Conservation (phyloP, 1,140 invertebrate genomes). For the Cydia splendana region DNA sequence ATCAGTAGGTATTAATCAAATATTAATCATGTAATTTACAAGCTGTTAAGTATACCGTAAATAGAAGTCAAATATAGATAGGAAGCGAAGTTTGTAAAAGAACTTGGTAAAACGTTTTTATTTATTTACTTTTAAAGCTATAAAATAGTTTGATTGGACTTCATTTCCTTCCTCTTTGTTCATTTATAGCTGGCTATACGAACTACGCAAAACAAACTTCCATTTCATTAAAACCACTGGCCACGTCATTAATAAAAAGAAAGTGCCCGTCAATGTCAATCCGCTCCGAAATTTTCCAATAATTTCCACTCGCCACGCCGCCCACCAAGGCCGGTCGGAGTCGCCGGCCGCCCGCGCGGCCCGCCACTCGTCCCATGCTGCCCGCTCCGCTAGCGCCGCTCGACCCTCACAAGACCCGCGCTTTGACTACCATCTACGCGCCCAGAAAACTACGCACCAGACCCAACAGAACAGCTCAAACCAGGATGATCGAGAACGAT, state of each 20-base stretch:
- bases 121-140: too few relatives aligned
- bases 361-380: conserved; percentile 62
- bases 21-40: too few relatives aligned
- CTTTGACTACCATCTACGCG: conserved; percentile 73
- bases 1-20: too few relatives aligned
- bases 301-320: conserved; percentile 40
- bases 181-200: too few relatives aligned
- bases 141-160: too few relatives aligned
- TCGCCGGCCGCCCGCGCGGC: conserved; percentile 53
- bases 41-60: too few relatives aligned
- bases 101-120: too few relatives aligned
- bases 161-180: too few relatives aligned
- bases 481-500: conserved; percentile 72
- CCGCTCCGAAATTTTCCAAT: conserved; percentile 14
- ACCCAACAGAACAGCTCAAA: conserved; percentile 65
- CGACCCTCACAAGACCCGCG: conserved; percentile 68
- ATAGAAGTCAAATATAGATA: too few relatives aligned
- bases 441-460: conserved; percentile 61
- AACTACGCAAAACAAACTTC: not conserved
- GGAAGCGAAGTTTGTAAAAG: too few relatives aligned
- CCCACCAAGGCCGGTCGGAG: conserved; percentile 65
- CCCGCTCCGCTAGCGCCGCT: conserved; percentile 64
- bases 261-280: conserved; percentile 22
- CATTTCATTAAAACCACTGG: not conserved
- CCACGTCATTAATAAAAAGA: conserved; percentile 23